Evolutionary conservation across 2,888 invertebrate species (phyloP), one percentile per base, ranked within the genome.

Genomic region (Drosophila parthenogenetica): DNA sequence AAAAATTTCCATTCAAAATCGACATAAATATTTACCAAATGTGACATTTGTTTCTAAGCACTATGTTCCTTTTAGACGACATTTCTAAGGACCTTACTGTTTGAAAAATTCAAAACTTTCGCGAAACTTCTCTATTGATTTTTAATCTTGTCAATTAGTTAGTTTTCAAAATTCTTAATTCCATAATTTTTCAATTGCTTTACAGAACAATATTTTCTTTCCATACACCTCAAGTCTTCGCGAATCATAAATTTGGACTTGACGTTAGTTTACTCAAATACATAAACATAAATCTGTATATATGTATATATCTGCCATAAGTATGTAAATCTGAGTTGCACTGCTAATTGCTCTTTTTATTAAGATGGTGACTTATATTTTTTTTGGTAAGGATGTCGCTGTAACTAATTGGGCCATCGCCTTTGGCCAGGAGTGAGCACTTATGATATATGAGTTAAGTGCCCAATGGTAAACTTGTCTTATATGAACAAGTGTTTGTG

Each of bases 341-440:
- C 37, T 63, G 69, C 53, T 81, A 78, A 84, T 83, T 53, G 66
- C 65, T 59, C 57, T 65, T 74, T 69, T 75, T 75, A 48, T 55
- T 53, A 46, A 58, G 67, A 39, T 46, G 43, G 55, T 50, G 59
- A 49, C 59, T 59, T 51, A 45, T 29, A 29, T 7, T 46, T 70
- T 70, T 70, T 70, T 64, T 59, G 40, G 39, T 68, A 69, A 72
- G 75, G 79, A 80, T 79, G 82, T 78, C 84, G 71, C 75, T 78
- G 69, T 70, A 75, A 81, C 76, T 85, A 85, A 87, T 87, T 85
- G 77, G 81, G 79, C 55, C 63, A 77, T 49, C 62, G 76, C 79
- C 66, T 25, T 16, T 39, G 64, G 73, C 70, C 13, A 22, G 43
- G 11, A 35, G 61, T 37, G 55, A 29, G 37, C 67, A 42, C 50